A percentile compares a stretch with the other conserved stretches of the same genome.
These are phyloP conservation scores for Apis cerana DNA, from an alignment of 1,140 invertebrate species.

Conservation along the genomic window DNA sequence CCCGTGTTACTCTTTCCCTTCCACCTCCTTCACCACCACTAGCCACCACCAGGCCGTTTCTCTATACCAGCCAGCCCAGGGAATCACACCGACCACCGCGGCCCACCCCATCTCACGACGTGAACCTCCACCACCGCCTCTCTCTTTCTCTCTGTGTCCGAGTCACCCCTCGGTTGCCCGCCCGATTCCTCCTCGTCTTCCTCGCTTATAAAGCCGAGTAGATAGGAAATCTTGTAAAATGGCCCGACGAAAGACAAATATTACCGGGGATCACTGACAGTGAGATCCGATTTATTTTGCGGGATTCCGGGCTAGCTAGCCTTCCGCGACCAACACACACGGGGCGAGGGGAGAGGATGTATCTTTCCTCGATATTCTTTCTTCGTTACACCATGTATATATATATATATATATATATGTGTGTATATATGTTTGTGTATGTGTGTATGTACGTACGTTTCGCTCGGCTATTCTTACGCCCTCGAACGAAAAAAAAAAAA, in stretches of 20 bases:
- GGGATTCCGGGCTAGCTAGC: constrained; percentile 52
- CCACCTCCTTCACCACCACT: not conserved
- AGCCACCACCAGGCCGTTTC: constrained; percentile 18
- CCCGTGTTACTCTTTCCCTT: constrained; percentile 49
- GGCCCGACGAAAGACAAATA: constrained; percentile 76
- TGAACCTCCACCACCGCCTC: constrained; percentile 14
- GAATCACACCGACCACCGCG: constrained; percentile 43
- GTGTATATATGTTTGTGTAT: not conserved
- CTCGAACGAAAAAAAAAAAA: too few relatives aligned
- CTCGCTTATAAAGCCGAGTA: constrained; percentile 72
- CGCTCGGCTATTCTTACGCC: too few relatives aligned
- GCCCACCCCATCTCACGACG: constrained; percentile 31
- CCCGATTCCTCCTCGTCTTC: constrained; percentile 64
- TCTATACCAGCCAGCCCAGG: constrained; percentile 33
- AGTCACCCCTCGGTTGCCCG: constrained; percentile 37
- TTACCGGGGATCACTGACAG: constrained; percentile 69
- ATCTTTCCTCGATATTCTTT: constrained; percentile 26
- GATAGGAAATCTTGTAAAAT: constrained; percentile 81
- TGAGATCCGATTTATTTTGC: constrained; percentile 71
- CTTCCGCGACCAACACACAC: constrained; percentile 3
- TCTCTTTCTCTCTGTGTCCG: constrained; percentile 51
- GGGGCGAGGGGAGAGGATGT: not conserved
- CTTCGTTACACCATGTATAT: not conserved
- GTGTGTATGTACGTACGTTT: not conserved
- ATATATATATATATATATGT: not conserved